Evolutionary conservation across 2,797 vertebrate genomes (phyloP).

Genomic region (Phrynocephalus forsythii): DNA sequence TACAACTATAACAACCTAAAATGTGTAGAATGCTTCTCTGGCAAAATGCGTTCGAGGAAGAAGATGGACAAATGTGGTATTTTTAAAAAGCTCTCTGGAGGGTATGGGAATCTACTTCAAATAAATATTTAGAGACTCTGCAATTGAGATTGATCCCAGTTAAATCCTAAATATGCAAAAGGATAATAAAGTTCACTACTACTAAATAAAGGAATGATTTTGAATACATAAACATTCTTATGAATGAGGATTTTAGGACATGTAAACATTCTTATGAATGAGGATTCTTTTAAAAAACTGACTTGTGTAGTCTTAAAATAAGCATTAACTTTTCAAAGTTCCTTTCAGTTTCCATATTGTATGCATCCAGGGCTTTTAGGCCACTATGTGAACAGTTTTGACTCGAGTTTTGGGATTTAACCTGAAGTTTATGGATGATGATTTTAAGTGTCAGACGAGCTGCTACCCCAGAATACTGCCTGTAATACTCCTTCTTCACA

Average conservation of each 20-base stretch:
- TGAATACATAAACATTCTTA: slow-evolving; percentile 36
- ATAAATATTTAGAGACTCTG: slow-evolving; percentile 51
- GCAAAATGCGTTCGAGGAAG: neutral
- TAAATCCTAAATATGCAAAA: slow-evolving; percentile 33
- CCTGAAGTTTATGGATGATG: too few species aligned
- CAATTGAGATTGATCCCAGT: slow-evolving; percentile 50
- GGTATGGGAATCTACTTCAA: slow-evolving; percentile 23
- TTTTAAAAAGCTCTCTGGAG: slow-evolving; percentile 29
- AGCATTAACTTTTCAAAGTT: neutral
- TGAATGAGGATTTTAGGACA: slow-evolving; percentile 38
- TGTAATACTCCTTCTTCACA: too few species aligned
- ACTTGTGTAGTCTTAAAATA: slow-evolving; percentile 7
- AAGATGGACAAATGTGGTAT: slow-evolving; percentile 33
- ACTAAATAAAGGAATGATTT: slow-evolving; percentile 42
- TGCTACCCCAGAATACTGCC: too few species aligned
- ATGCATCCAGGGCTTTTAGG: neutral
- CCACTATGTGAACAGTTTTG: neutral
- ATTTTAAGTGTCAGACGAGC: too few species aligned
- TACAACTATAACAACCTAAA: neutral
- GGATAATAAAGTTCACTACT: slow-evolving; percentile 6
- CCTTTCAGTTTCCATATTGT: neutral
- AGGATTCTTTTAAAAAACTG: slow-evolving; percentile 22
- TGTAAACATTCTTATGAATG: slow-evolving; percentile 38
- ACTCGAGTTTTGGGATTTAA: too few species aligned
- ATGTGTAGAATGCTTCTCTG: neutral